Evolutionary conservation across 2,888 invertebrate species (phyloP).

Genomic region (Eurytoma adleriae): DNA sequence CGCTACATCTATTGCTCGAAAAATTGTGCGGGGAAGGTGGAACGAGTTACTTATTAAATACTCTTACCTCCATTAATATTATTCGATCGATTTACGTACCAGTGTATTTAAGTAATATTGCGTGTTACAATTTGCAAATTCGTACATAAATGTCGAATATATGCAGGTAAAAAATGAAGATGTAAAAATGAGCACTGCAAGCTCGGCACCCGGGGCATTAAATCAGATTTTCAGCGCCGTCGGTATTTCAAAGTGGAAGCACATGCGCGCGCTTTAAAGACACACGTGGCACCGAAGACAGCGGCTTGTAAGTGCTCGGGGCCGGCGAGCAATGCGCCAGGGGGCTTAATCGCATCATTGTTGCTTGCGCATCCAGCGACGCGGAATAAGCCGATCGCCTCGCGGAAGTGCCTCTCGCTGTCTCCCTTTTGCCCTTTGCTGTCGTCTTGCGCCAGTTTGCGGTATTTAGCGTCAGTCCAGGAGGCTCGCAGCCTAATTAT

Average conservation of each 20-base stretch:
- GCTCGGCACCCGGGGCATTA: not conserved
- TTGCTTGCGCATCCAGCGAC: slow-evolving; percentile 69
- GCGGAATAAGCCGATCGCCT: slow-evolving; percentile 74
- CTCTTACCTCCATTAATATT: not conserved
- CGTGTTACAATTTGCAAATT: too few relatives aligned
- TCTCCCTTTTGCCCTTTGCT: slow-evolving; percentile 11
- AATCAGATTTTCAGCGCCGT: slow-evolving; percentile 37
- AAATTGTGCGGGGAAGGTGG: too few relatives aligned
- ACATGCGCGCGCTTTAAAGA: slow-evolving; percentile 12
- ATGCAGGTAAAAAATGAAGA: too few relatives aligned
- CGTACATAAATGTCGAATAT: too few relatives aligned
- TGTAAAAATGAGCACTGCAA: not conserved
- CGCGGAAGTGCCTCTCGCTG: slow-evolving; percentile 53
- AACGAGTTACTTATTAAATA: too few relatives aligned
- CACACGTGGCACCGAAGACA: slow-evolving; percentile 11
- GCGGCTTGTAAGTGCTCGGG: slow-evolving; percentile 62
- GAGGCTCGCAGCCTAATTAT: slow-evolving; percentile 44
- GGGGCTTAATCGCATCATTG: slow-evolving; percentile 72
- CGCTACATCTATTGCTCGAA: not conserved
- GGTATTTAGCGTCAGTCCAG: slow-evolving; percentile 38
- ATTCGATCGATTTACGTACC: not conserved
- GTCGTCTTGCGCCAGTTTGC: slow-evolving; percentile 28
- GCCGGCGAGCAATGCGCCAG: slow-evolving; percentile 69
- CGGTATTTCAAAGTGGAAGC: slow-evolving; percentile 9
- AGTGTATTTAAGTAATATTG: too few relatives aligned